Conservation (phyloP, 2,888 invertebrate genomes). For the Chymomyza fuscimana region DNA sequence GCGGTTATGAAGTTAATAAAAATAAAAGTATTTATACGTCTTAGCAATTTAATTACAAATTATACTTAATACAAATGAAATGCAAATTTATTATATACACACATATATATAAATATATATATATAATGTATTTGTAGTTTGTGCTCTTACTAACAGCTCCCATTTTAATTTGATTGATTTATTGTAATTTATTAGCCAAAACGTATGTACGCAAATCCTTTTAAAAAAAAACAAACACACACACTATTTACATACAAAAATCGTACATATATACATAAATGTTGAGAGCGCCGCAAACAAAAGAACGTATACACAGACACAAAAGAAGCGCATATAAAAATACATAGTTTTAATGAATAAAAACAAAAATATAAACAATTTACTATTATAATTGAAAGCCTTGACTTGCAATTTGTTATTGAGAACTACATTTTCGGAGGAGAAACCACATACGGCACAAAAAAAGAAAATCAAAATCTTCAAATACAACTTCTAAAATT, state of each 20-base stretch:
- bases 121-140: conserved; percentile 60
- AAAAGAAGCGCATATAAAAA: conserved; percentile 15
- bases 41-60: conserved; percentile 67
- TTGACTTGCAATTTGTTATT: too few species aligned
- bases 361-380: conserved; percentile 40
- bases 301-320: neutral
- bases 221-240: neutral
- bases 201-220: neutral
- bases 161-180: neutral
- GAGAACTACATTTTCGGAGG: too few species aligned
- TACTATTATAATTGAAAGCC: conserved; percentile 57
- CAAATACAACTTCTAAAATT: too few species aligned
- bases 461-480: too few species aligned
- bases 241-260: neutral
- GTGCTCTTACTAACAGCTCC: conserved; percentile 45
- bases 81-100: conserved; percentile 27
- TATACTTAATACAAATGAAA: conserved; percentile 59
- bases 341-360: conserved; percentile 27
- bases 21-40: conserved; percentile 66
- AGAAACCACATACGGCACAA: too few species aligned
- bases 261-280: neutral
- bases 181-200: neutral
- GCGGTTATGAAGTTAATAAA: conserved; percentile 20
- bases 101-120: conserved; percentile 57
- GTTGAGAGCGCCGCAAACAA: neutral